Base-by-base conservation (phyloP, 2,888 invertebrate genomes). In the Dusona sp. region DNA sequence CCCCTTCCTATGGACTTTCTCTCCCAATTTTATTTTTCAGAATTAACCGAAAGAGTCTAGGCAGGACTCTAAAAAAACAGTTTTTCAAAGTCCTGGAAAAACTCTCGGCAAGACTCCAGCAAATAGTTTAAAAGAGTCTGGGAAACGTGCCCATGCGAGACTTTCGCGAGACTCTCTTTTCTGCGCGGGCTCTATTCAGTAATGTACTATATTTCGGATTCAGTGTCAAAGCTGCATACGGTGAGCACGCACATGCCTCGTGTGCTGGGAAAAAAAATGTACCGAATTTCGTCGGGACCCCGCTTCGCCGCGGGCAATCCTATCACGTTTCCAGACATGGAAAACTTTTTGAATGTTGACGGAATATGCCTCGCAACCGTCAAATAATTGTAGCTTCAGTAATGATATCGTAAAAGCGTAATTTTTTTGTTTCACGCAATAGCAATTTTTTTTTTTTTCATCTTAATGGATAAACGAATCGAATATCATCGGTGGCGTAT, bases 401-500 rank as follows among this genome's bases (percentile, higher is more conserved):
- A 19, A 72, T 57, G 38, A 13, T n/a, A 57, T 61, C 29, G 57
- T 38, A 25, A 19, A 25, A 42, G 11, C 25, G 25, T 13, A 42
- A n/a, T 29, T 61, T 42, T 45, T 75, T 75, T 29, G 11, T 74
- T 61, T 61, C 2, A 61, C 25, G 42, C 45, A 22, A 45, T 61
- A 3, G 25, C 3, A 29, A 19, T 72, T 25, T 70, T 25, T 38
- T 42, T 33, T 38, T 78, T 57, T 22, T 79, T 51, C 6, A 45
- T 48, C 33, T 48, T 51, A 13, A 33, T 22, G 33, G 36, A 36
- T 13, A 36, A 72, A 45, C 48, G 48, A 45, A 48, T 72, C 48
- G 36, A 22, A 19, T 72, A 80, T 61, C 79, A 22, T 25, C 45
- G 61, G 19, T 33, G 61, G 36, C 45, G n/a, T 45, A 61, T 51